These are phyloP conservation scores for Colinus virginianus DNA, from an alignment of 2,113 vertebrate species.

Conservation along the genomic window DNA sequence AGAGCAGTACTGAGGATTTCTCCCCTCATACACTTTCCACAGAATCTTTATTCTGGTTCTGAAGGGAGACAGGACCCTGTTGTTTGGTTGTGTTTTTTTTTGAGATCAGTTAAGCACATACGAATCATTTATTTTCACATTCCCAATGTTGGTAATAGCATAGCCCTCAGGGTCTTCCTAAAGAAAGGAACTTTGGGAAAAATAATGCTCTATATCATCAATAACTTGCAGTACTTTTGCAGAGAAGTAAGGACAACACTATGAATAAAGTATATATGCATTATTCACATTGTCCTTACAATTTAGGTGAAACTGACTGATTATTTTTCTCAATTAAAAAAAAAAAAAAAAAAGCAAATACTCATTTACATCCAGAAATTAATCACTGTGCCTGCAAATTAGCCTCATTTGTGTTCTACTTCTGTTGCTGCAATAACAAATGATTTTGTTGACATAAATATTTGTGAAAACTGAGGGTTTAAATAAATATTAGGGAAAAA, in stretches of 20 bases:
- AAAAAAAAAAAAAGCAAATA: not conserved
- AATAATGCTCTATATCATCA: not conserved
- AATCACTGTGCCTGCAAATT: not conserved
- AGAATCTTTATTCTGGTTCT: not conserved
- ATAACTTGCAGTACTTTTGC: not conserved
- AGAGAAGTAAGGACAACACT: not conserved
- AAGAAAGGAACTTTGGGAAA: not conserved
- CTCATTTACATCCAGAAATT: not conserved
- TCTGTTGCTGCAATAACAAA: not conserved
- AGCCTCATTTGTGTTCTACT: not conserved
- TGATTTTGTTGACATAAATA: not conserved
- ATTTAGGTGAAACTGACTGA: not conserved
- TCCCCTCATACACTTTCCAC: not conserved
- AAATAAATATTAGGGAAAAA: not conserved
- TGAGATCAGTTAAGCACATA: not conserved
- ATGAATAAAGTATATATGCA: not conserved
- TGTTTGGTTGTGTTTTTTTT: not conserved
- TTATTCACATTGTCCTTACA: not conserved
- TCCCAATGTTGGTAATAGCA: not conserved
- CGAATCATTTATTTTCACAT: rapidly evolving
- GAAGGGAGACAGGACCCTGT: not conserved
- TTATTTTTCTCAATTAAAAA: not conserved
- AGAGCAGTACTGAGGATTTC: not conserved
- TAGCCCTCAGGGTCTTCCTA: not conserved
- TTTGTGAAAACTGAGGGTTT: not conserved